Base-by-base conservation (phyloP, 2,113 vertebrate species). In the Lichenostomus cassidix region DNA sequence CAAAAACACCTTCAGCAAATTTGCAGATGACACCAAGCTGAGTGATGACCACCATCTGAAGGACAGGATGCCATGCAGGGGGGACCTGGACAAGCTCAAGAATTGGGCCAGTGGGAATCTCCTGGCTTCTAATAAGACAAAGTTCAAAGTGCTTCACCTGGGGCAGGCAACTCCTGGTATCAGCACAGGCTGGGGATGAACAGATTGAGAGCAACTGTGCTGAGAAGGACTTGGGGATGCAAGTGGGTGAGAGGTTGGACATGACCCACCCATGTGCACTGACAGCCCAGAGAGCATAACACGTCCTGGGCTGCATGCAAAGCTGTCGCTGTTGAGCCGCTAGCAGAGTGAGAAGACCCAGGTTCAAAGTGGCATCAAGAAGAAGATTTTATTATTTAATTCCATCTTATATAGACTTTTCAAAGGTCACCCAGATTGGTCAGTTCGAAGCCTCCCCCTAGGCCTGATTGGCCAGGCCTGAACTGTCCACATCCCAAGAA, bases 231-330 rank as follows among this genome's bases (percentile, higher is more conserved):
- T 46, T 65, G 29, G 42, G 29, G 7, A 14, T 33, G 42, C 63
- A 46, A 21, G 33, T n/a, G 44, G 16, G 9, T 47, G 44, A 67
- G 23, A 47, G 11, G 31, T 29, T 67, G 44, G 33, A 65, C 42
- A 24, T 23, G 63, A 33, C 20, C 14, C 21, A 23, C 21, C 29
- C 44, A 31, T 33, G 29, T 65, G 29, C 21, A 7, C 10, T 46
- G 0, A 0, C 10, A 53, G 33, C 33, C 46, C 8, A 7, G 31
- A 69, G 60, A 28, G 19, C 25, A 55, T 23, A 44, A 19, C 0
- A 2, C 24, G 23, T 46, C n/a, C 39, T 46, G 55, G 10, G 39
- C 9, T 60, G 12, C 15, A n/a, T n/a, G n/a, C n/a, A n/a, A n/a
- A n/a, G n/a, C n/a, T n/a, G n/a, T n/a, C n/a, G n/a, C n/a, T n/a